Conservation (phyloP, 2,888 invertebrate species). For the Hedychridium roseum region DNA sequence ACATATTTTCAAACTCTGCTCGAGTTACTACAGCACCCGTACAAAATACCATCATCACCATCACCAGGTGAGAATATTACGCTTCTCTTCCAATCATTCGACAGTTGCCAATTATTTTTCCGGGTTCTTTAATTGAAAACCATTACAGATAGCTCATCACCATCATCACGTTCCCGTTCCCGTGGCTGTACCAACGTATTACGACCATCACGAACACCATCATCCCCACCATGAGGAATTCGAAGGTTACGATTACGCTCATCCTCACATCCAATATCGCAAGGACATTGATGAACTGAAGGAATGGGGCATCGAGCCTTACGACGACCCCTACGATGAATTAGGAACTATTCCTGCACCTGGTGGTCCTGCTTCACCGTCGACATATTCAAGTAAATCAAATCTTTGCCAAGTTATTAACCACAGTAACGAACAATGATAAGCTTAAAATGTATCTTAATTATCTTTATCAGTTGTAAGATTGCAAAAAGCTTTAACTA, state of each 20-base stretch:
- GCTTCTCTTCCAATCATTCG: not conserved
- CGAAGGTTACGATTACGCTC: slow-evolving; percentile 56
- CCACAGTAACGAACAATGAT: no score
- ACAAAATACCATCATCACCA: slow-evolving; percentile 85
- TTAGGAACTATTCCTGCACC: slow-evolving; percentile 21
- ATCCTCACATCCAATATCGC: slow-evolving; percentile 58
- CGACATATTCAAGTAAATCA: no score
- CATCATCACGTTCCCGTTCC: slow-evolving; percentile 71
- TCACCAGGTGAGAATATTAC: slow-evolving; percentile 65
- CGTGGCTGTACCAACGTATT: slow-evolving; percentile 57
- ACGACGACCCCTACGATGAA: slow-evolving; percentile 49
- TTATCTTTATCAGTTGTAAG: no score
- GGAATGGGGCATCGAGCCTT: slow-evolving; percentile 60
- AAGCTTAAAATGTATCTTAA: no score
- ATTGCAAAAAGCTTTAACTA: no score
- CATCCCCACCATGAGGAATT: slow-evolving; percentile 52
- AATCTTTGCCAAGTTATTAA: no score
- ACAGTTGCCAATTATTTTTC: not conserved
- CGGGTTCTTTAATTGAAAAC: not conserved
- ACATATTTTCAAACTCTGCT: slow-evolving; percentile 85
- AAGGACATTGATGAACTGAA: slow-evolving; percentile 59
- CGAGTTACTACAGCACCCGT: slow-evolving; percentile 80
- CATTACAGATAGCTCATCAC: slow-evolving; percentile 74
- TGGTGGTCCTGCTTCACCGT: no score
- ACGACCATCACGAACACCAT: slow-evolving; percentile 53